phyloP scores from a whole-genome alignment of 2,797 vertebrate species.

The Graptemys geographica region DNA sequence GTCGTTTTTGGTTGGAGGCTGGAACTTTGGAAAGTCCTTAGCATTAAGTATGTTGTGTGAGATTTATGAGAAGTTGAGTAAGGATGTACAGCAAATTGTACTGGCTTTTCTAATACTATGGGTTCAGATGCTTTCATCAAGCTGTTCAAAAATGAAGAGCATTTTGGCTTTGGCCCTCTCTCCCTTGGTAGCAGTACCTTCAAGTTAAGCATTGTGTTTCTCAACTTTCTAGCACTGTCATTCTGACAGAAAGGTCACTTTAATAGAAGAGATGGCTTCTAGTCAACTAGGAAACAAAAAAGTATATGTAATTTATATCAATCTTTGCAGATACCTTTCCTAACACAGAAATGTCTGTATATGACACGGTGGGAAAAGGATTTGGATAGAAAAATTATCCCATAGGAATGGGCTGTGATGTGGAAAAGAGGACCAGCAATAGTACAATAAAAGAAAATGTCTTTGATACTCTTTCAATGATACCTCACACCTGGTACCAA shows the following conservation, averaged over 20 bases:
- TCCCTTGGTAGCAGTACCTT: background rate
- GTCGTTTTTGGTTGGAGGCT: background rate
- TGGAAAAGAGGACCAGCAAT: background rate
- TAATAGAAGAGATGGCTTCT: background rate
- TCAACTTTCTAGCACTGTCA: background rate
- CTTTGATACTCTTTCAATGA: background rate
- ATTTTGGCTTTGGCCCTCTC: background rate
- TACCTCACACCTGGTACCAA: background rate
- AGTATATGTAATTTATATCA: background rate
- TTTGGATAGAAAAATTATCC: background rate
- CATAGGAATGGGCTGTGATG: background rate
- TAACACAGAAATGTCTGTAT: background rate
- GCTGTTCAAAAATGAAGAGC: background rate
- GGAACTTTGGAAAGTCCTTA: background rate
- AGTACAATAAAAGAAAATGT: background rate
- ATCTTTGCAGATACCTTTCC: background rate
- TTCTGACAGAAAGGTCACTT: background rate
- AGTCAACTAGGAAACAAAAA: constrained; percentile 10
- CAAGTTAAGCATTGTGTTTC: background rate
- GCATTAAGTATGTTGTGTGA: background rate
- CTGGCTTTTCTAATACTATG: background rate
- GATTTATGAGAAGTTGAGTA: background rate
- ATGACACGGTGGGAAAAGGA: background rate
- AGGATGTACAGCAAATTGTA: background rate
- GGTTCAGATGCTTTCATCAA: background rate